A percentile compares a stretch with the other conserved stretches of the same genome.
Evolutionary conservation across 2,113 vertebrate genomes (phyloP).

Genomic region (Electrona antarctica): DNA sequence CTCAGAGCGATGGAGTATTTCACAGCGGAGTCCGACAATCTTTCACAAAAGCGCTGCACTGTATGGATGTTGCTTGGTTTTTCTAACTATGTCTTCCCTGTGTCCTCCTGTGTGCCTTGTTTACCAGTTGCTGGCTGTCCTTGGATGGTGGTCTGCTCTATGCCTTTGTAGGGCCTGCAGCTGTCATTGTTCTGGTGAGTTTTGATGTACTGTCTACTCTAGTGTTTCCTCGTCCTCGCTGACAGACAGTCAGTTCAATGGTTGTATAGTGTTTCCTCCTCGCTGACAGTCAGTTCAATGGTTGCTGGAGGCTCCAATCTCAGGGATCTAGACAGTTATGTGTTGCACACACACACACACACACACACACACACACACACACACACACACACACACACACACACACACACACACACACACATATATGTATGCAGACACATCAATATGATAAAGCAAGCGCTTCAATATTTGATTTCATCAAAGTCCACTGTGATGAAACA

Average conservation of each 20-base stretch:
- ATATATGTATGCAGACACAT: conserved; percentile 4
- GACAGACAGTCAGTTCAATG: neutral
- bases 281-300: conserved; percentile 5
- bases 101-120: neutral
- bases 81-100: neutral
- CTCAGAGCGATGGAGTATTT: too few species aligned
- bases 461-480: conserved; percentile 39
- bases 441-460: conserved; percentile 44
- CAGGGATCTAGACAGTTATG: conserved; percentile 7
- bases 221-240: neutral
- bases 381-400: neutral
- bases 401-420: conserved; percentile 1
- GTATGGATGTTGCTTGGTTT: neutral
- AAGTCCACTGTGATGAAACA: conserved; percentile 29
- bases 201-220: neutral
- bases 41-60: too few species aligned
- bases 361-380: conserved; percentile 1
- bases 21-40: too few species aligned
- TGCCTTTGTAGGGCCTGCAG: conserved; percentile 93
- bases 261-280: neutral
- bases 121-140: conserved; percentile 90
- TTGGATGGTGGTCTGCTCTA: conserved; percentile 93
- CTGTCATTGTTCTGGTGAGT: conserved; percentile 94
- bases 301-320: neutral
- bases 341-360: conserved; percentile 7